Percentiles rank a stretch among this genome's conserved stretches.
These are phyloP conservation scores for Lindbergichthys nudifrons DNA, from an alignment of 2,797 vertebrate species.

Conservation along the genomic window DNA sequence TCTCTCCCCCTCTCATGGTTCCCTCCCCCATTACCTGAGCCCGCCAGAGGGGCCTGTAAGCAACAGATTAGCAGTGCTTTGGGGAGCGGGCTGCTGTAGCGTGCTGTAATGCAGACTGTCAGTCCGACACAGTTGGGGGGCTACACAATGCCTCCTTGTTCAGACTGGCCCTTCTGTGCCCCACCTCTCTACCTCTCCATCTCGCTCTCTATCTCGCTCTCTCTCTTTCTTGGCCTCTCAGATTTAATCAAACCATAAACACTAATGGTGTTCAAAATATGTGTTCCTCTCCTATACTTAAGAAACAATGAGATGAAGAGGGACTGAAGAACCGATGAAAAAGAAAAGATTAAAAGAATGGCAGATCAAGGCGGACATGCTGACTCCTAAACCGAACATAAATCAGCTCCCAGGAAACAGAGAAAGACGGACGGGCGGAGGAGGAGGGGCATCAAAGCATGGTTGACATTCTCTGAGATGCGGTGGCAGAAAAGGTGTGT, in stretches of 20 bases:
- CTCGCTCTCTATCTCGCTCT: conserved; percentile 38
- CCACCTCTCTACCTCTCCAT: conserved; percentile 72
- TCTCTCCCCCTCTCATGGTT: background rate
- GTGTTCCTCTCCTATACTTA: background rate
- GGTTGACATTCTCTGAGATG: conserved; percentile 70
- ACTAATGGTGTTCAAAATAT: conserved; percentile 40
- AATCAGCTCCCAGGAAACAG: conserved; percentile 73
- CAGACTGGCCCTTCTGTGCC: conserved; percentile 63
- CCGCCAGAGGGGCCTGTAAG: conserved; percentile 57
- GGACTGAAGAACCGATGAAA: conserved; percentile 30
- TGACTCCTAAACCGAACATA: conserved; percentile 67
- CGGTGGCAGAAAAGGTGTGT: conserved; percentile 45
- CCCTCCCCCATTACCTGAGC: conserved; percentile 62
- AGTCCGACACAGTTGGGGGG: conserved; percentile 78
- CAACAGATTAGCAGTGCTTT: conserved; percentile 75
- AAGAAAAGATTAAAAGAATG: conserved; percentile 28
- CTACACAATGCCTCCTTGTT: conserved; percentile 83
- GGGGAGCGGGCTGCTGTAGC: conserved; percentile 73
- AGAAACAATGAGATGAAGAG: conserved; percentile 8
- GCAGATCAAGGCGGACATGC: conserved; percentile 56
- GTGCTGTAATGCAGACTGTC: conserved; percentile 80
- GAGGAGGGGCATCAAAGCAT: conserved; percentile 75
- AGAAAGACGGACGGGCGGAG: conserved; percentile 15
- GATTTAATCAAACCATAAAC: conserved; percentile 65
- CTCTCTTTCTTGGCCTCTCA: conserved; percentile 51